phyloP scores from a whole-genome alignment of 2,797 vertebrate genomes.

The Typhlichthys subterraneus region DNA sequence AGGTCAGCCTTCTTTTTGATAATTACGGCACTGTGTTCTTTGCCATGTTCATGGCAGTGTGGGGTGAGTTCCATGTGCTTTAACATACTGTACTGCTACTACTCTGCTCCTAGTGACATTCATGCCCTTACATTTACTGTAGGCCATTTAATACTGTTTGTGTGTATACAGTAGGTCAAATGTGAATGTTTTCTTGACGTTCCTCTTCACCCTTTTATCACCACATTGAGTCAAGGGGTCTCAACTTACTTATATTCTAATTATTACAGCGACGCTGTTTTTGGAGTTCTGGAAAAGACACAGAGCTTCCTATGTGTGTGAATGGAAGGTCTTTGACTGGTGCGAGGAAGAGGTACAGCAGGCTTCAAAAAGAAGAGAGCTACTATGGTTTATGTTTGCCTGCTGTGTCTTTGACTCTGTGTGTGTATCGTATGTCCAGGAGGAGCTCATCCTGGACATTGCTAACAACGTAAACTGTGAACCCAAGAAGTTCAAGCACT shows the following conservation, averaged over 20 bases:
- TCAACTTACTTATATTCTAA: constrained; percentile 8
- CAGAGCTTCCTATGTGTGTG: constrained; percentile 79
- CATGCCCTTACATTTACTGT: too few species aligned
- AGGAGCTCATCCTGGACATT: constrained; percentile 87
- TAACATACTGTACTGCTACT: too few species aligned
- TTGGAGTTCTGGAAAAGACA: constrained; percentile 93
- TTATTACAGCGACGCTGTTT: constrained; percentile 87
- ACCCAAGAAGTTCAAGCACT: constrained; percentile 78
- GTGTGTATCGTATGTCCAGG: constrained; percentile 66
- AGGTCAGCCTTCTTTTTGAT: constrained; percentile 93
- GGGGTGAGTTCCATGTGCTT: constrained; percentile 83
- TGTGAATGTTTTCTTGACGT: too few species aligned
- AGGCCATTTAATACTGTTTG: too few species aligned
- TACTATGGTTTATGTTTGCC: not conserved
- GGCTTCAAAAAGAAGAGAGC: constrained; percentile 2
- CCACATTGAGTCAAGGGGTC: not conserved
- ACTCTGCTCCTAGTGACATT: too few species aligned
- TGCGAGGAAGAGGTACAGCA: constrained; percentile 89
- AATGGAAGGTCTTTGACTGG: constrained; percentile 90
- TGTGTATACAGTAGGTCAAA: too few species aligned
- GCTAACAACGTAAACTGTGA: constrained; percentile 74
- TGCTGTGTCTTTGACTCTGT: not conserved
- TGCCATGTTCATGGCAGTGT: constrained; percentile 93
- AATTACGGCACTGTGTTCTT: constrained; percentile 90
- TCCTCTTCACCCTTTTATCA: too few species aligned